Conservation (phyloP, 2,888 invertebrate genomes). For the Heliothis peltigera region DNA sequence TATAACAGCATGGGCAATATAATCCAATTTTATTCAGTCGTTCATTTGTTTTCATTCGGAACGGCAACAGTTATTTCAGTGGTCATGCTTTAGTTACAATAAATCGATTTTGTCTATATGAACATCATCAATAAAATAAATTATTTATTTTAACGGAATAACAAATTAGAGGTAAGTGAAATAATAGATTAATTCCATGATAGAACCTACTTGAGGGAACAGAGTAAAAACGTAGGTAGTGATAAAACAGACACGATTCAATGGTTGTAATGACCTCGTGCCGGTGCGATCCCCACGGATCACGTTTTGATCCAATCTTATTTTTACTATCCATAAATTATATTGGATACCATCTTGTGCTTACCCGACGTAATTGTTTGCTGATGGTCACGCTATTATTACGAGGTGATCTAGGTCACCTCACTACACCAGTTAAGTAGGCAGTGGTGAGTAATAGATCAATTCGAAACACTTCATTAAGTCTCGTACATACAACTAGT, state of each 20-base stretch:
- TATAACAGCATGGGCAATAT: slow-evolving; percentile 16
- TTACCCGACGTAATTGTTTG: slow-evolving; percentile 60
- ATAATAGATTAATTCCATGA: slow-evolving; percentile 56
- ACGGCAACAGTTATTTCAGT: slow-evolving; percentile 27
- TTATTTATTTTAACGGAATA: slow-evolving; percentile 39
- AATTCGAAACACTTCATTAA: slow-evolving; percentile 4
- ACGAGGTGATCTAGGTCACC: slow-evolving; percentile 45
- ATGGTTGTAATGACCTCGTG: slow-evolving; percentile 73
- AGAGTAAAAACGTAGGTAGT: slow-evolving; percentile 61
- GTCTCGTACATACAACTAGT: not conserved
- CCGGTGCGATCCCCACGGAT: slow-evolving; percentile 64
- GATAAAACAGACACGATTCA: slow-evolving; percentile 71
- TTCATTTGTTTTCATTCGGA: slow-evolving; percentile 1
- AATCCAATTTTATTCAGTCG: slow-evolving; percentile 11
- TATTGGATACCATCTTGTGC: slow-evolving; percentile 61
- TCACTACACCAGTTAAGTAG: slow-evolving; percentile 22
- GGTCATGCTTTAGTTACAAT: slow-evolving; percentile 16
- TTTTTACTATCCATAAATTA: slow-evolving; percentile 72
- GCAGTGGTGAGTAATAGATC: not conserved
- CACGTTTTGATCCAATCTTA: slow-evolving; percentile 73
- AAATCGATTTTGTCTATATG: slow-evolving; percentile 33
- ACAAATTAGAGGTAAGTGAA: slow-evolving; percentile 45
- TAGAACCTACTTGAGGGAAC: slow-evolving; percentile 56
- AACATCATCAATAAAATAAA: slow-evolving; percentile 49
- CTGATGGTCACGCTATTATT: slow-evolving; percentile 55